Evolutionary conservation across 2,888 invertebrate species (phyloP).

Genomic region (Platycnemis pennipes): DNA sequence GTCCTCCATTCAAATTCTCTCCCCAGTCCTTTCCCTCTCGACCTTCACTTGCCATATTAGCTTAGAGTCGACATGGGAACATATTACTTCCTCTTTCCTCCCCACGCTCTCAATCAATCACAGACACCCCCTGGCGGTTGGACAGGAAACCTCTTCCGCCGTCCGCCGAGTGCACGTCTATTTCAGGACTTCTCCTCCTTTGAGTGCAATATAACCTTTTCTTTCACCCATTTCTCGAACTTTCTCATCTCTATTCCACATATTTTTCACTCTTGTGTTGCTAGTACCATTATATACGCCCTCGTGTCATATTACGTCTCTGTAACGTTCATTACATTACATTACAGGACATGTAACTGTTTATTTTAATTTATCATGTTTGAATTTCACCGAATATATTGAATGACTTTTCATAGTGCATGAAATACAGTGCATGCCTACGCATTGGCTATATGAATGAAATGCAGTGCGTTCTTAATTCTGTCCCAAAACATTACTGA

Average conservation of each 20-base stretch:
- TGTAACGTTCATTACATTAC: too few relatives aligned
- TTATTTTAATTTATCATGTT: too few relatives aligned
- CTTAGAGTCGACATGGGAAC: conserved; percentile 56
- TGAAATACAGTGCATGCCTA: too few relatives aligned
- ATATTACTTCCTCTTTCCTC: conserved; percentile 55
- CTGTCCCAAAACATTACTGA: too few relatives aligned
- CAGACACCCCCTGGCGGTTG: background rate
- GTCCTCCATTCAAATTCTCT: conserved; percentile 6
- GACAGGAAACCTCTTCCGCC: conserved; percentile 21
- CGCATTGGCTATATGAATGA: too few relatives aligned
- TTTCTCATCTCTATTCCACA: background rate
- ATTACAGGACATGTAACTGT: too few relatives aligned
- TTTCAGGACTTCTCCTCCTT: background rate
- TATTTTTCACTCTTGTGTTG: too few relatives aligned
- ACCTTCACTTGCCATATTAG: conserved; percentile 24
- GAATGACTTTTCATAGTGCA: too few relatives aligned
- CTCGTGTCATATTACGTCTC: too few relatives aligned
- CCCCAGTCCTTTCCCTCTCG: background rate
- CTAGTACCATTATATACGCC: too few relatives aligned
- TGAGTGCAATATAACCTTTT: background rate
- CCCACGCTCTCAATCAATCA: conserved; percentile 58
- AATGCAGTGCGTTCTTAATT: too few relatives aligned
- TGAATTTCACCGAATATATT: too few relatives aligned
- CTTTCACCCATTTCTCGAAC: background rate
- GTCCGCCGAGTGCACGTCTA: background rate